phyloP scores from a whole-genome alignment of 1,140 invertebrate genomes.

The Polyergus mexicanus region DNA sequence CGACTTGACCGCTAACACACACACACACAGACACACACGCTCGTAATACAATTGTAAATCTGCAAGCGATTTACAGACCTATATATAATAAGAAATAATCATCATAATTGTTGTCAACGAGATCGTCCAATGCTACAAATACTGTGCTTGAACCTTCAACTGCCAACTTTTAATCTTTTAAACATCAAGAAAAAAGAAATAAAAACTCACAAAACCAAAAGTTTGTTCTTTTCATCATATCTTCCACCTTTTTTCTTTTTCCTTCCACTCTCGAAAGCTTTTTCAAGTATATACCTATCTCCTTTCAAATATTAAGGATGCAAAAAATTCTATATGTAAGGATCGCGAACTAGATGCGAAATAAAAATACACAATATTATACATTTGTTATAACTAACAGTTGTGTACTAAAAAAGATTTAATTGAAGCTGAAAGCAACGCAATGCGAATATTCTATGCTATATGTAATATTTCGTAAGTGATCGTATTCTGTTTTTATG shows the following conservation, averaged over 20 bases:
- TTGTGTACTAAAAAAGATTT: constrained; percentile 11
- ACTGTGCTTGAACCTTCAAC: constrained; percentile 1
- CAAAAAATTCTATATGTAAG: neutral
- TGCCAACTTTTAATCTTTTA: neutral
- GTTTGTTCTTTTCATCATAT: constrained; percentile 15
- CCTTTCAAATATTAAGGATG: neutral
- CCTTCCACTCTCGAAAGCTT: neutral
- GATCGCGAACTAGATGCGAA: neutral
- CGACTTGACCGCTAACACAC: constrained; percentile 22
- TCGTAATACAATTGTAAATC: constrained; percentile 39
- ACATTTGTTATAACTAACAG: neutral
- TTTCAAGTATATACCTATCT: constrained; percentile 1
- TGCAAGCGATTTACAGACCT: neutral
- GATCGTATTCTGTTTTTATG: neutral
- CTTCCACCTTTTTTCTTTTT: neutral
- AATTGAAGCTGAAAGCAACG: neutral
- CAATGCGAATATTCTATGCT: neutral
- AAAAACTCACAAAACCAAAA: neutral
- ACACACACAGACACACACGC: too few relatives aligned
- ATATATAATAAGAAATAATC: constrained; percentile 4
- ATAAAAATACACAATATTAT: constrained; percentile 4
- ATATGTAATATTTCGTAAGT: neutral
- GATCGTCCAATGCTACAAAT: neutral
- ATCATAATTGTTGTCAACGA: neutral
- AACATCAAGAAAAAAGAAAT: neutral